A percentile compares a stretch with the other conserved stretches of the same genome.
These are phyloP conservation scores for Meteorus colon DNA, from an alignment of 2,888 invertebrate species.

Conservation along the genomic window DNA sequence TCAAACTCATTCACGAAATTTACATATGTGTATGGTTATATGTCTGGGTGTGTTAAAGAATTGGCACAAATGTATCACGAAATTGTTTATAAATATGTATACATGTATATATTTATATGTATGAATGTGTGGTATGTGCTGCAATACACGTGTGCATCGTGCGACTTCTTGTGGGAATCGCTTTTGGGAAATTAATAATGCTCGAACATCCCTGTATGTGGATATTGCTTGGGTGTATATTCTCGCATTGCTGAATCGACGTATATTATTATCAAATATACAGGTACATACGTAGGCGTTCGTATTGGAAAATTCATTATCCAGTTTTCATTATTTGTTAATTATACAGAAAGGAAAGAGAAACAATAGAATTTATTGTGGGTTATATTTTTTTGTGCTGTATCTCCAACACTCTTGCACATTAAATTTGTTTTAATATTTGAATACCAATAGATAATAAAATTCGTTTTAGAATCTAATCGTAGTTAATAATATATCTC, in stretches of 20 bases:
- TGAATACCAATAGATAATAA: background rate
- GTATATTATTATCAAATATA: background rate
- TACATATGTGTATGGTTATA: background rate
- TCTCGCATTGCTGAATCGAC: constrained; percentile 13
- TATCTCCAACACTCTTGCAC: background rate
- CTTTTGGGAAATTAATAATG: constrained; percentile 55
- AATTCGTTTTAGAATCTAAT: background rate
- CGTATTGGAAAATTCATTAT: constrained; percentile 18
- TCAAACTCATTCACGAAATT: background rate
- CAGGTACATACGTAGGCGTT: background rate
- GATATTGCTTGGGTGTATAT: constrained; percentile 16
- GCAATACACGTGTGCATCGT: constrained; percentile 44
- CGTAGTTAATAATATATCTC: background rate
- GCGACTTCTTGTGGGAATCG: constrained; percentile 51
- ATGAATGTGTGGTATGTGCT: constrained; percentile 33
- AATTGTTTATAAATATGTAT: background rate
- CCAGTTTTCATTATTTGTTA: constrained; percentile 17
- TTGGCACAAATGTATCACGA: background rate
- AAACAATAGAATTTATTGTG: background rate
- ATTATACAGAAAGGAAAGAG: background rate
- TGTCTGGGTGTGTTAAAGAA: background rate
- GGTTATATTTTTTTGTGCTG: background rate
- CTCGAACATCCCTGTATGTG: constrained; percentile 50
- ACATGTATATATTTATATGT: constrained; percentile 5
- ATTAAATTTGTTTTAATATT: background rate